Base-by-base conservation (phyloP, 2,797 vertebrate species). In the Eulemur albifrons region DNA sequence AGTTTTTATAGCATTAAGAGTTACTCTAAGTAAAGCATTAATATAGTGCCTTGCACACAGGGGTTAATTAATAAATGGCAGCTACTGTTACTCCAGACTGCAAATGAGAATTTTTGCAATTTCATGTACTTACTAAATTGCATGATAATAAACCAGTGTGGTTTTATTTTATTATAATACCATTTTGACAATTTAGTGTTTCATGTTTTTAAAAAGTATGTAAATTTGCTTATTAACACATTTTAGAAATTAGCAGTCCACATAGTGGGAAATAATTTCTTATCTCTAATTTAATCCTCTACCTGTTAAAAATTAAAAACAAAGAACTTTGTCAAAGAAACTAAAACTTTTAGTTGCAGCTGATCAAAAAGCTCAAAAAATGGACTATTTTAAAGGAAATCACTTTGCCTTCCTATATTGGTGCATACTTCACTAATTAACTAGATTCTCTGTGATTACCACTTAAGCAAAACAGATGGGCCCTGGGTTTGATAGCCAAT, bases 391-490 rank as follows among this genome's bases (percentile, higher is more conserved):
- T 72, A 57, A 80, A 48, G 76, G 35, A 84, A 95, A 81, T 73
- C 83, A 69, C 35, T 65, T 61, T 48, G 27, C 25, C 32, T 15
- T 92, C 32, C 38, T 72, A 1, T 48, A 27, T 88, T 67, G 32
- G 88, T 8, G 21, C 23, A 11, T 11, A 38, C 54, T 85, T 86
- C 57, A 20, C 38, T 89, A 93, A 95, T 73, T 70, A 89, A 82
- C 45, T 57, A 65, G 52, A 57, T 84, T 87, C 25, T 84, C 38
- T 76, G 6, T 83, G 91, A 83, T 83, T 92, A 85, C 32, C 72
- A 67, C 35, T 86, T 87, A 85, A 61, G 67, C 48, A 50, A 88
- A 91, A 67, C 73, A 93, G 88, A 81, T 76, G 61, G 88, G 77
- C 61, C 12, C 30, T 18, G 7, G 5, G 50, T 79, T 69, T 72